phyloP scores from a whole-genome alignment of 2,797 vertebrate genomes.

The Phrynocephalus vlangalii region DNA sequence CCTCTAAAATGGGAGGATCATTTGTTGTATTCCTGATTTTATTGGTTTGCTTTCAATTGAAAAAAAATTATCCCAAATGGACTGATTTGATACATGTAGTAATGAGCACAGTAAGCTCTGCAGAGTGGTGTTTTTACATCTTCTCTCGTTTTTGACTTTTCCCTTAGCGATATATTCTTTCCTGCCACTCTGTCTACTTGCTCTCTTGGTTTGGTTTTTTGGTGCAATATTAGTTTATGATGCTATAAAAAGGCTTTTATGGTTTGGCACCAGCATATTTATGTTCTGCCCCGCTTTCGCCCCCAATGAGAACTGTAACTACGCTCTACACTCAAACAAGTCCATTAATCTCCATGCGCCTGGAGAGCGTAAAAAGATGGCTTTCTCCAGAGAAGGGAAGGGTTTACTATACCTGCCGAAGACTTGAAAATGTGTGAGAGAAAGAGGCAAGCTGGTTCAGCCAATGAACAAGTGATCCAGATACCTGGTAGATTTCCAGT shows the following conservation, averaged over 20 bases:
- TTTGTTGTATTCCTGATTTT: not conserved
- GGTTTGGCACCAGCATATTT: not conserved
- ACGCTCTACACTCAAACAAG: not conserved
- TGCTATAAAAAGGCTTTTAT: slow-evolving; percentile 20
- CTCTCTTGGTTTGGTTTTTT: slow-evolving; percentile 38
- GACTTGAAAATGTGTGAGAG: not conserved
- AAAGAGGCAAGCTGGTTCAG: not conserved
- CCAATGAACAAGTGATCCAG: no score
- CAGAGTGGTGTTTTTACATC: no score
- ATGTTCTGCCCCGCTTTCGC: rapidly evolving
- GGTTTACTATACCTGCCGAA: not conserved
- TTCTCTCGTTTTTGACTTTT: not conserved
- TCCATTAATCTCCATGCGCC: not conserved
- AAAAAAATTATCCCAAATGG: not conserved
- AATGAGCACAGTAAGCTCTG: not conserved
- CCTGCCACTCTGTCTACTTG: rapidly evolving
- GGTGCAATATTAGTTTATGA: slow-evolving; percentile 38
- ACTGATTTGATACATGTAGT: not conserved
- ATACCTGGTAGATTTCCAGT: not conserved
- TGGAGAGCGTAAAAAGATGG: slow-evolving; percentile 9
- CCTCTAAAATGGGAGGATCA: not conserved
- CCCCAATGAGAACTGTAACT: slow-evolving; percentile 19
- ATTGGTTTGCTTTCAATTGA: no score
- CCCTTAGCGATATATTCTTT: not conserved
- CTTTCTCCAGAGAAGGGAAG: not conserved